Conservation (phyloP, 2,113 vertebrate species). For the Bujurquina vittata region DNA sequence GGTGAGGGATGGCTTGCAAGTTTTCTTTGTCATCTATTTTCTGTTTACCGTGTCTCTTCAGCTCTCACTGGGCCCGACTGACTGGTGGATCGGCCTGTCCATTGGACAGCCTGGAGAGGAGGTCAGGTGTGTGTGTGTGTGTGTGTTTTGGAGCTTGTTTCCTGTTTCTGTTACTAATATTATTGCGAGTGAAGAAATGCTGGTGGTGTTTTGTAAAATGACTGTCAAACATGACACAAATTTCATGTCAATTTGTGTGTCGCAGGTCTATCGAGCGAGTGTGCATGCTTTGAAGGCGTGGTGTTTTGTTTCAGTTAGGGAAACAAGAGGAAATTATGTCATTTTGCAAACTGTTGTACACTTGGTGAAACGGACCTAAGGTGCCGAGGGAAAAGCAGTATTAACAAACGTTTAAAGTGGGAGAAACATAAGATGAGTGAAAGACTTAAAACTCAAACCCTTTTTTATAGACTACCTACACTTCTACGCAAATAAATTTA, state of each 20-base stretch:
- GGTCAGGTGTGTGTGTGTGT: conserved; percentile 82
- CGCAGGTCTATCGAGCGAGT: background rate
- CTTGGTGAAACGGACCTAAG: background rate
- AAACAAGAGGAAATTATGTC: background rate
- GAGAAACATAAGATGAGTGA: background rate
- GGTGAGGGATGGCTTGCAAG: conserved; percentile 4
- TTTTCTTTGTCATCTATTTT: conserved; percentile 23
- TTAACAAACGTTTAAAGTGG: background rate
- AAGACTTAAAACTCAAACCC: background rate
- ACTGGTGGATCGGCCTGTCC: conserved; percentile 92
- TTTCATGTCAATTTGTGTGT: no score
- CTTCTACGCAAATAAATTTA: background rate
- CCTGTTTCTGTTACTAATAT: background rate
- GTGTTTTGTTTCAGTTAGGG: background rate
- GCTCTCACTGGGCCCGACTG: conserved; percentile 79
- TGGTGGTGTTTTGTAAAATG: background rate
- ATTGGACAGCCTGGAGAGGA: conserved; percentile 71
- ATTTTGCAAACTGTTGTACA: background rate
- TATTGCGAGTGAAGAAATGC: background rate
- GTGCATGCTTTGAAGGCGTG: background rate
- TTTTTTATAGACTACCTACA: background rate
- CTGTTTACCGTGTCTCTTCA: conserved; percentile 52
- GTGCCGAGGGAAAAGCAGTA: background rate
- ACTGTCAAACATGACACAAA: background rate
- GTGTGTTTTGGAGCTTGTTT: background rate